Evolutionary conservation across 2,888 invertebrate genomes (phyloP), one percentile per base, ranked within the genome.

Genomic region (Oxyteleia sp.): DNA sequence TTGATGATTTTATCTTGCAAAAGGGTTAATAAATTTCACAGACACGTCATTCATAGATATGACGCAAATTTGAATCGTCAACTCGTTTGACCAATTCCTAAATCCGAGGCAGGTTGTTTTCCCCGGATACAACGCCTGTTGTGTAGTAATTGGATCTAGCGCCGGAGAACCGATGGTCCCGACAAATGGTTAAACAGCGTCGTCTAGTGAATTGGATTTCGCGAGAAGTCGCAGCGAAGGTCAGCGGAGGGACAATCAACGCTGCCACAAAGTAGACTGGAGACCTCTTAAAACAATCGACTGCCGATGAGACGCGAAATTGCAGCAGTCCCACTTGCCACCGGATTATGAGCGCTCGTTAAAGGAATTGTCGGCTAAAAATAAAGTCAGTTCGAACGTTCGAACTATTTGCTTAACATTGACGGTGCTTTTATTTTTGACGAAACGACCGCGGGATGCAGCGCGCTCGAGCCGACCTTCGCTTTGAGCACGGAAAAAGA

Each of bases 201-300:
- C 63, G 74, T 53, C 53, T 41, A 47, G 23, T 49, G 68, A 75
- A 81, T 81, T 81, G 63, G 53, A 69, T 75, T 81, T 69, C 41
- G 63, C n/a, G n/a, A n/a, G n/a, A n/a, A 63, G 74, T 68, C 32
- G 66, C 18, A 16, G 15, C 63, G 74, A 69, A 82, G 82, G 82
- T 75, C 75, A 49, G 43, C 10, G 53, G 45, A 64, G 74, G 63
- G 81, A 43, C 55, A 68, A 74, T 80, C 80, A 45, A 47, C 57
- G 55, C 32, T 57, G 8, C 41, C 18, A 57, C 64, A 57, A 66
- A 64, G 57, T 80, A 49, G 38, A 53, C 57, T 63, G 26, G 72
- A 61, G 64, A 47, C 18, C 59, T 49, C 11, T 68, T 57, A 59
- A 68, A 76, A 76, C 76, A 76, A 76, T 76, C 51, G 66, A 20